Percentiles rank a stretch among this genome's conserved stretches.
These are phyloP conservation scores for Trachelus iudaicus DNA, from an alignment of 2,888 invertebrate species.

Conservation along the genomic window DNA sequence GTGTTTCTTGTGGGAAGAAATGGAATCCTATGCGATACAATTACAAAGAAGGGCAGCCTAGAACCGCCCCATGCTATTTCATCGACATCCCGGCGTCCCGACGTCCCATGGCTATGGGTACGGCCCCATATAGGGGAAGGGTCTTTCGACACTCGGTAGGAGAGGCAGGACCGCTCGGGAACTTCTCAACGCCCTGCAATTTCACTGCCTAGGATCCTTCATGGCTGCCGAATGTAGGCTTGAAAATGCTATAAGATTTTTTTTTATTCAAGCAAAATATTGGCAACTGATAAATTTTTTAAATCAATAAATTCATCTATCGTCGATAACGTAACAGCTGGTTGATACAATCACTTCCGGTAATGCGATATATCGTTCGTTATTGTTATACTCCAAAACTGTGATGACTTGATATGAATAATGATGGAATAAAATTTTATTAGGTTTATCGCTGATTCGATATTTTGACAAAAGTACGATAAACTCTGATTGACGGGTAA, in stretches of 20 bases:
- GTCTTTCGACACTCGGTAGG: conserved; percentile 42
- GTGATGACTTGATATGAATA: neutral
- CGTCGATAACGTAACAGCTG: neutral
- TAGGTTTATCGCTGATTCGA: neutral
- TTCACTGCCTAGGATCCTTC: conserved; percentile 30
- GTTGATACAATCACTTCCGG: neutral
- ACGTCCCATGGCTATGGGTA: conserved; percentile 18
- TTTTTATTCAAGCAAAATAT: neutral
- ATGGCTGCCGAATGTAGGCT: conserved; percentile 29
- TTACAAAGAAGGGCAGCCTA: conserved; percentile 42
- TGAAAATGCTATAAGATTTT: neutral
- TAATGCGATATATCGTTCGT: neutral
- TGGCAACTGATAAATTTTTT: neutral
- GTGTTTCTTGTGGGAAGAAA: neutral
- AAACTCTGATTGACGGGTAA: neutral
- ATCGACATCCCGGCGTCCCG: conserved; percentile 49
- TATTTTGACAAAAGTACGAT: neutral
- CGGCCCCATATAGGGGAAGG: conserved; percentile 44
- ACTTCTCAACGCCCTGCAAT: conserved; percentile 51
- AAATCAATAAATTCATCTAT: neutral
- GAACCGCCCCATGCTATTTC: conserved; percentile 53
- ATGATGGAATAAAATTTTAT: neutral
- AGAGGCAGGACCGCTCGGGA: conserved; percentile 41
- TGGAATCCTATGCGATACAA: conserved; percentile 36
- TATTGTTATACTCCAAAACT: neutral